Evolutionary conservation across 2,888 invertebrate species (phyloP).

Genomic region (Stenolophus ochropezus): DNA sequence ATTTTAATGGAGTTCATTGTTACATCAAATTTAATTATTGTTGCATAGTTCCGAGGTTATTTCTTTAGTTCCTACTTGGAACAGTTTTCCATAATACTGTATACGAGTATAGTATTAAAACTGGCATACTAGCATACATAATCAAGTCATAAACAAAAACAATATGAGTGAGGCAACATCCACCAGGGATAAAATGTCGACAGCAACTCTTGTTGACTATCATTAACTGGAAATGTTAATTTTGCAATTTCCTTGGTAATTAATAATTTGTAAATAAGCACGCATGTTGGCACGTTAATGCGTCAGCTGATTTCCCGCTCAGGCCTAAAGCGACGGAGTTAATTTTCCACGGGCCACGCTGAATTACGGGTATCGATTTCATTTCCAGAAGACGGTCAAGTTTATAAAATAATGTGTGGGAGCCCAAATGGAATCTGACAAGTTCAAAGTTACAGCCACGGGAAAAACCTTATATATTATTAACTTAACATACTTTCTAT

Average conservation of each 20-base stretch:
- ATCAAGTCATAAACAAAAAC: too few species aligned
- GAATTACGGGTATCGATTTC: constrained; percentile 16
- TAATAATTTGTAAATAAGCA: constrained; percentile 35
- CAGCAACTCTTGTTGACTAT: background rate
- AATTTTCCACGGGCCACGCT: constrained; percentile 22
- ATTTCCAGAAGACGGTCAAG: constrained; percentile 14
- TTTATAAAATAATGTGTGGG: constrained; percentile 21
- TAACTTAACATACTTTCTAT: background rate
- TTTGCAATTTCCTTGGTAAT: constrained; percentile 23
- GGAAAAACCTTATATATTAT: background rate
- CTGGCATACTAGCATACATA: too few species aligned
- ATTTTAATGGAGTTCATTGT: too few species aligned
- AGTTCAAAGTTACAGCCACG: background rate
- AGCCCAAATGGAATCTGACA: background rate
- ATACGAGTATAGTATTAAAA: too few species aligned
- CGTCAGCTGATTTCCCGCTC: constrained; percentile 19
- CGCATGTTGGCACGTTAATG: constrained; percentile 29
- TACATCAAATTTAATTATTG: too few species aligned
- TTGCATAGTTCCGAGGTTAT: too few species aligned
- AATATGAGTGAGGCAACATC: background rate
- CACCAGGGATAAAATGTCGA: background rate
- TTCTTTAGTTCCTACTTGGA: too few species aligned
- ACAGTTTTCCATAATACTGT: too few species aligned
- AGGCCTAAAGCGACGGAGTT: constrained; percentile 3
- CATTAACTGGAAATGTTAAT: constrained; percentile 20